Evolutionary conservation across 92 coral and sea anemone species (phyloP), one percentile per base, ranked within the genome.

Genomic region (Actinostola sp.): DNA sequence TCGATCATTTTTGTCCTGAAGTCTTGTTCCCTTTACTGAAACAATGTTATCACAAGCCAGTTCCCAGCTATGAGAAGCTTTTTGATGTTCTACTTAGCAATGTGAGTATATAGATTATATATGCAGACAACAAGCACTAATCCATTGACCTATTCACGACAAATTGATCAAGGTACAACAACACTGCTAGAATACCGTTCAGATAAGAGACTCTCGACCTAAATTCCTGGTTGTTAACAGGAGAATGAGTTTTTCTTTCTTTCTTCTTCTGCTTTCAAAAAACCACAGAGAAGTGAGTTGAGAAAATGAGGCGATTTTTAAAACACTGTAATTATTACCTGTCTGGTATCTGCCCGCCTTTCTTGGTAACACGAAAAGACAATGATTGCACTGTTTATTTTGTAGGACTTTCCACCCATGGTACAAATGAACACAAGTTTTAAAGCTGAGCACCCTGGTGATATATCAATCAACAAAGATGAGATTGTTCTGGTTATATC

Each of bases 401-500:
- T 45, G 12, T 45, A 70, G 75, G 58, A 53, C 24, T 63, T 87
- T 34, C 94, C 89, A 31, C 83, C 85, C 28, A 85, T 55, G 59
- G 74, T 85, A 9, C 72, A 64, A 19, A 89, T 89, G 27, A 85
- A 76, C 13, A 26, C 67, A 31, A 71, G 28, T 35, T 85, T 74
- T 29, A 51, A 33, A 29, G 78, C 88, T 1, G 60, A 84, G 38
- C 13, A 62, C 21, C 36, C 68, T 10, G 75, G 75, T 17, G 77
- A 77, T 46, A 76, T 89, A 6, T 48, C 62, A 15, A 72, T 86
- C 67, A 55, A 51, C 33, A 58, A 77, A 53, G 87, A 81, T 59
- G 94, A 89, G 60, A 56, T 54, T 15, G 51, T 89, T 42, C 61
- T 83, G 17, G 70, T 89, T 56, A 67, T 89, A 43, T 85, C 91